phyloP scores from a whole-genome alignment of 2,888 invertebrate species.

The Orthonychiurus folsomi region DNA sequence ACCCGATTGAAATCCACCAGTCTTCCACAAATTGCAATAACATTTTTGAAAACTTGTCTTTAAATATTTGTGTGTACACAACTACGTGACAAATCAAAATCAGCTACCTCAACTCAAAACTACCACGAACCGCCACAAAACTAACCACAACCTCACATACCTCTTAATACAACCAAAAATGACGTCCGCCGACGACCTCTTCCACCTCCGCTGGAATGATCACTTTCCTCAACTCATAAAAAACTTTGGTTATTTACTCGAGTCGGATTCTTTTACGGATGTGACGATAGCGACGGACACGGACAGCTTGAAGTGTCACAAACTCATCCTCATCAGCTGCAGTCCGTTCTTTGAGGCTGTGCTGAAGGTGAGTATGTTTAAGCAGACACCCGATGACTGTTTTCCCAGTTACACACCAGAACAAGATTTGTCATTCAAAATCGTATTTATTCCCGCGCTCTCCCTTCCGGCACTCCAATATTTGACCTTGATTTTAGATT shows the following conservation, averaged over 20 bases:
- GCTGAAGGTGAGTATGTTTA: slow-evolving; percentile 31
- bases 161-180: not conserved
- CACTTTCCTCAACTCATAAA: not conserved
- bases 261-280: slow-evolving; percentile 58
- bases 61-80: too few species aligned
- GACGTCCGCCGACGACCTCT: not conserved
- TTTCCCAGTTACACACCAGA: not conserved
- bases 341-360: slow-evolving; percentile 29
- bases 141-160: too few species aligned
- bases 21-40: too few species aligned
- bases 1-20: too few species aligned
- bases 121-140: too few species aligned
- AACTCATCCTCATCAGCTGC: slow-evolving; percentile 72
- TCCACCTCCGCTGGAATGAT: not conserved
- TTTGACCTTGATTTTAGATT: too few species aligned
- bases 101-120: too few species aligned
- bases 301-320: slow-evolving; percentile 43
- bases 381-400: not conserved
- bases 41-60: too few species aligned
- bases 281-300: slow-evolving; percentile 73
- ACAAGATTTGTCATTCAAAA: too few species aligned
- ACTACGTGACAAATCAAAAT: too few species aligned
- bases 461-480: too few species aligned
- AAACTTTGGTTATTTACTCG: not conserved
- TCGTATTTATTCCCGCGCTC: too few species aligned